Evolutionary conservation across 2,113 vertebrate species (phyloP).

Genomic region (Etheostoma cragini): DNA sequence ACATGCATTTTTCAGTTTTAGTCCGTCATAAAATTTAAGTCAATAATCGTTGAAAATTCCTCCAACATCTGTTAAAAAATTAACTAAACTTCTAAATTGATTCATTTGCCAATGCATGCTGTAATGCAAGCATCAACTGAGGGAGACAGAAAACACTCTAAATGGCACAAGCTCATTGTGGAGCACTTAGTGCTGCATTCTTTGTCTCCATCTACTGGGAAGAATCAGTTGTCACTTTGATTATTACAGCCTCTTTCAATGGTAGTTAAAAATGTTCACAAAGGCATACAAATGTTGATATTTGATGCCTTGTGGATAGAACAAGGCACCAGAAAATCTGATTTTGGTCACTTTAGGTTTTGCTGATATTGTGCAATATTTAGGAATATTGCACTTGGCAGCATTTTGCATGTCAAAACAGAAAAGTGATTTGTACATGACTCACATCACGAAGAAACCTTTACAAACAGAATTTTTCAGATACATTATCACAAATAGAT

Average conservation of each 20-base stretch:
- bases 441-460: not conserved
- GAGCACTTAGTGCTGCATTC: constrained; percentile 39
- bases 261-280: not conserved
- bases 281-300: not conserved
- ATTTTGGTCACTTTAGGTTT: not conserved
- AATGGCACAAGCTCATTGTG: not conserved
- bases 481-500: constrained; percentile 20
- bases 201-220: constrained; percentile 83
- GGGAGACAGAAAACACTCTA: not conserved
- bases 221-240: constrained; percentile 14
- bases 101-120: not conserved
- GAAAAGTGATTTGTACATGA: not conserved
- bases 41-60: not conserved
- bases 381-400: not conserved
- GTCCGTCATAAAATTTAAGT: not conserved
- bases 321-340: not conserved
- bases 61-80: not conserved
- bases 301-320: not conserved
- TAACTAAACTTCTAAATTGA: not conserved
- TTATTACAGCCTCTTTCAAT: not conserved
- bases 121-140: not conserved
- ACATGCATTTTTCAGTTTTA: not conserved
- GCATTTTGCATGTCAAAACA: not conserved
- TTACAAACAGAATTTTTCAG: not conserved
- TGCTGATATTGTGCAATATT: not conserved